These are phyloP conservation scores for Heteromurus nitidus DNA, from an alignment of 2,888 invertebrate species.

Conservation along the genomic window DNA sequence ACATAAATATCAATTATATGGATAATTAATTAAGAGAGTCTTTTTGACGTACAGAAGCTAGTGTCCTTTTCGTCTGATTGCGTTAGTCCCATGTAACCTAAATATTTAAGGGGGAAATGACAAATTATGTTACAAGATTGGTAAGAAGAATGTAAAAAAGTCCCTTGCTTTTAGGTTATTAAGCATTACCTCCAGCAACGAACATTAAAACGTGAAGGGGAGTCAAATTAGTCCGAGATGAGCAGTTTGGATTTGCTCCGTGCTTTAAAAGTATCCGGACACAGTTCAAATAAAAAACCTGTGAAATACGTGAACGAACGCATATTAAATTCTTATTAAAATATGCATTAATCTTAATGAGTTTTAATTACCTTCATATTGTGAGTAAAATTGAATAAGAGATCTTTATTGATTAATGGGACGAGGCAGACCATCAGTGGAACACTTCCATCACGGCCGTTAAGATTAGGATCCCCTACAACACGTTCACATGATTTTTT, in stretches of 20 bases:
- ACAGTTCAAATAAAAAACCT: slow-evolving; percentile 84
- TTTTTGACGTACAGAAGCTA: slow-evolving; percentile 78
- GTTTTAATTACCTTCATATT: slow-evolving; percentile 80
- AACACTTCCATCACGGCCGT: slow-evolving; percentile 82
- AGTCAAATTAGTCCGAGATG: slow-evolving; percentile 82
- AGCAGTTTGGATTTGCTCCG: slow-evolving; percentile 85
- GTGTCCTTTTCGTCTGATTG: slow-evolving; percentile 82
- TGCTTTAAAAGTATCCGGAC: slow-evolving; percentile 82
- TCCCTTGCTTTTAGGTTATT: no score
- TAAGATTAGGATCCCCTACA: slow-evolving; percentile 63
- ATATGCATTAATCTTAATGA: neutral
- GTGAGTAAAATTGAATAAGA: slow-evolving; percentile 83
- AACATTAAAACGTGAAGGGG: slow-evolving; percentile 84
- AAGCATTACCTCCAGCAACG: slow-evolving; percentile 79
- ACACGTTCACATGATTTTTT: no score
- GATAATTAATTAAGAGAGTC: no score
- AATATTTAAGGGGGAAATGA: no score
- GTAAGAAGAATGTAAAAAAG: no score
- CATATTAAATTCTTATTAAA: neutral
- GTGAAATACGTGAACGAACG: slow-evolving; percentile 24
- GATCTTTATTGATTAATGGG: slow-evolving; percentile 85
- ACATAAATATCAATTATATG: no score
- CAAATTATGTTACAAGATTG: neutral
- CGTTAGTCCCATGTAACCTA: slow-evolving; percentile 82
- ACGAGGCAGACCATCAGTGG: slow-evolving; percentile 86